These are phyloP conservation scores for Sebastes trivittatus DNA, from an alignment of 2,797 vertebrate genomes.

Conservation along the genomic window DNA sequence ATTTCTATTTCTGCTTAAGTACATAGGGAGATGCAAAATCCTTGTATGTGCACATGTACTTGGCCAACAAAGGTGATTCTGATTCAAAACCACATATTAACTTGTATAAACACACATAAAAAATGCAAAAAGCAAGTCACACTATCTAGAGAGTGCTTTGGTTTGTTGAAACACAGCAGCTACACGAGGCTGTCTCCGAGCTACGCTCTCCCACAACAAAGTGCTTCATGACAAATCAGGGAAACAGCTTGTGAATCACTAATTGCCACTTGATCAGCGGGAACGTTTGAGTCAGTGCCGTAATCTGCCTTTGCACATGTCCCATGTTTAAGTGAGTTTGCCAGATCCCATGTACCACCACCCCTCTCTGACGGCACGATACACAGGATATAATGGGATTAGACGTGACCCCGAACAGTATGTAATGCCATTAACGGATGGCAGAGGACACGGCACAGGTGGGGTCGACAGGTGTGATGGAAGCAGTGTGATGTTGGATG, in stretches of 20 bases:
- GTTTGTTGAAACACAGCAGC: constrained; percentile 18
- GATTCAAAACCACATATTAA: neutral
- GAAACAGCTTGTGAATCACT: constrained; percentile 51
- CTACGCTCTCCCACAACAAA: constrained; percentile 1
- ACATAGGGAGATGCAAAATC: too few relatives aligned
- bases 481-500: neutral
- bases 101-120: constrained; percentile 6
- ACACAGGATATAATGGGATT: constrained; percentile 14
- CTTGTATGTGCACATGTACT: too few relatives aligned
- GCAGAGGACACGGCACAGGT: constrained; percentile 3
- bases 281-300: constrained; percentile 15
- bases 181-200: constrained; percentile 7
- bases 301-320: constrained; percentile 22
- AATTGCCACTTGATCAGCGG: constrained; percentile 47
- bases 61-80: neutral
- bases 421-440: constrained; percentile 4
- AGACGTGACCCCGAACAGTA: constrained; percentile 28
- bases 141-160: neutral
- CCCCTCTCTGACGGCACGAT: neutral
- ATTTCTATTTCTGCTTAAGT: too few relatives aligned
- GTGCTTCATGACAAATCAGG: constrained; percentile 23
- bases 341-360: constrained; percentile 1
- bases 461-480: constrained; percentile 1
- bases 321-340: constrained; percentile 11
- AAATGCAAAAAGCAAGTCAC: neutral